phyloP scores from a whole-genome alignment of 2,888 invertebrate species.

The Blastobasis lacticolella region DNA sequence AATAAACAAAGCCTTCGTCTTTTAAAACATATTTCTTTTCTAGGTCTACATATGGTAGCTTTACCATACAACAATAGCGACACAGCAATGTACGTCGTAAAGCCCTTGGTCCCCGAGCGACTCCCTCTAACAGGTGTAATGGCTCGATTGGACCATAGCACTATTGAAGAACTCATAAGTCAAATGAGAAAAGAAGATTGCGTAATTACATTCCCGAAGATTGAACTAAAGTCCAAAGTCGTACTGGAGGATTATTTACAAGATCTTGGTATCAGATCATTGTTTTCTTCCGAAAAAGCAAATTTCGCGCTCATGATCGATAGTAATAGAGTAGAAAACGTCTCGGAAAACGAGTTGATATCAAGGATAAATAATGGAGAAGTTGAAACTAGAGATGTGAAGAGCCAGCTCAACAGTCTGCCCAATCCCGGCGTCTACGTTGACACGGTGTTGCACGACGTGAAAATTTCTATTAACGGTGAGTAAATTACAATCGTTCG shows the following conservation, averaged over 20 bases:
- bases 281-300: constrained; percentile 76
- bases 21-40: no score
- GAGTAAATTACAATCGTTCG: constrained; percentile 10
- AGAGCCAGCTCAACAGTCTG: constrained; percentile 33
- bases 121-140: constrained; percentile 63
- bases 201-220: constrained; percentile 79
- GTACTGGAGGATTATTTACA: constrained; percentile 72
- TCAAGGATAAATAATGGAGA: constrained; percentile 27
- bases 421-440: constrained; percentile 77
- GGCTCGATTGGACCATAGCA: constrained; percentile 53
- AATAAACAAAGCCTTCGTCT: no score
- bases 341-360: constrained; percentile 35
- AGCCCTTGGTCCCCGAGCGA: constrained; percentile 64
- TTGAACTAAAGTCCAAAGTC: constrained; percentile 77
- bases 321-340: constrained; percentile 21
- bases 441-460: constrained; percentile 78
- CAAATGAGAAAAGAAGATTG: constrained; percentile 60
- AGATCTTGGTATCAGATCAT: constrained; percentile 73
- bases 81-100: constrained; percentile 78
- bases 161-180: constrained; percentile 64
- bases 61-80: constrained; percentile 81
- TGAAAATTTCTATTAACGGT: constrained; percentile 76
- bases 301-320: constrained; percentile 80
- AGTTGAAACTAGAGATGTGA: constrained; percentile 21
- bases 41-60: constrained; percentile 76